Conservation (phyloP, 2,797 vertebrate species). For the Coreius guichenoti region DNA sequence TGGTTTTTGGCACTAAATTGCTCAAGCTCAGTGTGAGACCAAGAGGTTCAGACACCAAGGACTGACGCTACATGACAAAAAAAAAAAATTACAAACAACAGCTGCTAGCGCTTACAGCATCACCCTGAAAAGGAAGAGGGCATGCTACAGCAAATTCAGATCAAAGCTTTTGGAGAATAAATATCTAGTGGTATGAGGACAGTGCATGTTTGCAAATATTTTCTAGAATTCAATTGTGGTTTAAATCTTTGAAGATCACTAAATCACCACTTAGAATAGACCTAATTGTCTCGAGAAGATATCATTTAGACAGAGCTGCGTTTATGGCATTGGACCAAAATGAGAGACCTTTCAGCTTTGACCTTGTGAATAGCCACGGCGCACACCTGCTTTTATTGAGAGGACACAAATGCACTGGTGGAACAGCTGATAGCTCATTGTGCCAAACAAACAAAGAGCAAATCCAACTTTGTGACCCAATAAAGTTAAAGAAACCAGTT, state of each 20-base stretch:
- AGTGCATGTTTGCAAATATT: slow-evolving; percentile 3
- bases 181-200: slow-evolving; percentile 38
- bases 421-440: slow-evolving; percentile 41
- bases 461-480: slow-evolving; percentile 38
- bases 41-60: slow-evolving; percentile 66
- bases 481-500: slow-evolving; percentile 28
- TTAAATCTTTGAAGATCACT: slow-evolving; percentile 15
- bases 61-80: slow-evolving; percentile 58
- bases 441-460: slow-evolving; percentile 39
- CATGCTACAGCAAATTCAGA: slow-evolving; percentile 52
- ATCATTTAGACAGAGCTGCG: slow-evolving; percentile 27
- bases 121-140: slow-evolving; percentile 58
- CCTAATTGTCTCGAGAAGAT: not conserved
- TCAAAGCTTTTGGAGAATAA: slow-evolving; percentile 37
- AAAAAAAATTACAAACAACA: slow-evolving; percentile 73
- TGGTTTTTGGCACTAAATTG: slow-evolving; percentile 69
- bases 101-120: slow-evolving; percentile 64
- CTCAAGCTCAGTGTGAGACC: slow-evolving; percentile 68
- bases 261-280: slow-evolving; percentile 20
- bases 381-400: slow-evolving; percentile 51
- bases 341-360: slow-evolving; percentile 33
- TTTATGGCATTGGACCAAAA: slow-evolving; percentile 41
- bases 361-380: slow-evolving; percentile 26
- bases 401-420: slow-evolving; percentile 11
- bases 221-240: slow-evolving; percentile 10